Base-by-base conservation (phyloP, 2,113 vertebrate species). In the Atractosteus spatula region DNA sequence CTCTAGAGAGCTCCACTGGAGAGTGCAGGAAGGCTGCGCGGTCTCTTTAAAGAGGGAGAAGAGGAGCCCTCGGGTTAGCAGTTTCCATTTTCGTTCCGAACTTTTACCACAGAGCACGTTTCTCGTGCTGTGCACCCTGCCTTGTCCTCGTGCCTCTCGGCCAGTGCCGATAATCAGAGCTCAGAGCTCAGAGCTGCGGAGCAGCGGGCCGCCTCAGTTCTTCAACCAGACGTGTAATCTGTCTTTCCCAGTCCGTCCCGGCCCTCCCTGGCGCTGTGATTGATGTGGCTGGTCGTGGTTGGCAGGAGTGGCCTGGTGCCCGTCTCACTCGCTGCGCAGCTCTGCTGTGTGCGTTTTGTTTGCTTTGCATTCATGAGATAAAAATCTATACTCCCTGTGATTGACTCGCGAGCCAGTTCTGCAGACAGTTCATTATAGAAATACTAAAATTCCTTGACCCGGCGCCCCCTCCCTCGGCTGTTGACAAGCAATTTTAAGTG, bases 401-500 rank as follows among this genome's bases (percentile, higher is more conserved):
- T 69, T 84, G 85, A 88, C 82, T 82, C 73, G 69, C 72, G 81
- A 81, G 79, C 78, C 68, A 79, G 82, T 84, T 83, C 79, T 80
- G 77, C 84, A 84, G 84, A 87, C 86, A 88, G 84, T 89, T 90
- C 85, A 87, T 91, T 90, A 90, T 87, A 86, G 83, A 89, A 76
- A 65, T 70, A 72, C 75, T 72, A 51, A 47, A 84, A 82, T 81
- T 71, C 56, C 78, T 73, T 81, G 74, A 66, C 43, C 44, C 43
- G 41, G 57, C n/a, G 41, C 12, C 73, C 70, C 67, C 14, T 59
- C 43, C 16, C 84, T 82, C 64, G 54, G 76, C 81, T 81, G 83
- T 88, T 90, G 89, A 92, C 89, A 90, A 88, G 88, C 82, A 86
- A 88, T 85, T 87, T 85, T 84, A 87, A 87, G 82, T 78, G 79